These are phyloP conservation scores for Amphipoea oculea DNA, from an alignment of 2,888 invertebrate species.

Conservation along the genomic window DNA sequence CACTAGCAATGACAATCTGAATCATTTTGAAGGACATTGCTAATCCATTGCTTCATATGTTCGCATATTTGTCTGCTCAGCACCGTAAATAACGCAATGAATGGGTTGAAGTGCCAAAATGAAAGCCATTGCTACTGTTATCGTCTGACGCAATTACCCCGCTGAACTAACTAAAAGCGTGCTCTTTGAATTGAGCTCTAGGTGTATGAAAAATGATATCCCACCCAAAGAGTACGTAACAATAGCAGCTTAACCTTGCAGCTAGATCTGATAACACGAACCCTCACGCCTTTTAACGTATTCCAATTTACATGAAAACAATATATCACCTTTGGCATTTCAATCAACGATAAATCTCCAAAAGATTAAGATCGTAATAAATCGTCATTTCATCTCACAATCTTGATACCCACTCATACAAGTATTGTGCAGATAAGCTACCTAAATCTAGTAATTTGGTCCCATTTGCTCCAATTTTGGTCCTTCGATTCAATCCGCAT, in stretches of 20 bases:
- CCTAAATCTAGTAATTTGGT: conserved; percentile 31
- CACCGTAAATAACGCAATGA: too few species aligned
- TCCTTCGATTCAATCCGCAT: conserved; percentile 19
- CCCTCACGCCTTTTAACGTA: conserved; percentile 5
- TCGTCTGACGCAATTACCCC: too few species aligned
- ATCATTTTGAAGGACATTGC: too few species aligned
- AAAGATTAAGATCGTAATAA: conserved; percentile 52
- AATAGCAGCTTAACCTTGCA: conserved; percentile 20
- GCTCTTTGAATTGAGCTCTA: background rate
- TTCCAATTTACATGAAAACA: conserved; percentile 30
- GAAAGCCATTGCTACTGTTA: too few species aligned
- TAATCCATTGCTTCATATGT: too few species aligned
- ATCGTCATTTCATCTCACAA: conserved; percentile 36
- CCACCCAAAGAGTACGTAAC: conserved; percentile 6
- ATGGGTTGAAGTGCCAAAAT: too few species aligned
- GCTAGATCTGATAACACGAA: conserved; percentile 2
- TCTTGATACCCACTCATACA: conserved; percentile 52
- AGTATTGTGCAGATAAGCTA: conserved; percentile 34
- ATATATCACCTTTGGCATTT: conserved; percentile 49
- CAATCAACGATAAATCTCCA: conserved; percentile 59
- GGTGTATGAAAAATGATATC: background rate
- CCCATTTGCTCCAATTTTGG: conserved; percentile 7
- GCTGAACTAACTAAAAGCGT: too few species aligned
- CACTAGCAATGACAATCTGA: too few species aligned
- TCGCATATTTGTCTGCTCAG: too few species aligned